Base-by-base conservation (phyloP, 2,888 invertebrate genomes). In the Caenorhabditis doughertyi region DNA sequence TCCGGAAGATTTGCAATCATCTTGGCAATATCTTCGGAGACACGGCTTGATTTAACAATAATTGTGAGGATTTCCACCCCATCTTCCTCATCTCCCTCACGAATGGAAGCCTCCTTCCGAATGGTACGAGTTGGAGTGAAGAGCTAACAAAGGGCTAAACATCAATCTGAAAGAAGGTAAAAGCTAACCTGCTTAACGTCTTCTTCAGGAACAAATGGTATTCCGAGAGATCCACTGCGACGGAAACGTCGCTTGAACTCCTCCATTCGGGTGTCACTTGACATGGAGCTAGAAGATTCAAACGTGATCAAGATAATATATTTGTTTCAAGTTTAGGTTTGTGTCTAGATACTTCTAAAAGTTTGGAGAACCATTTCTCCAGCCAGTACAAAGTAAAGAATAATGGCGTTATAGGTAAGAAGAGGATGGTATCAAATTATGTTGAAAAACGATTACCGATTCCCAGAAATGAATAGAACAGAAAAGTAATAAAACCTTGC, bases 161-260 rank as follows among this genome's bases (percentile, higher is more conserved):
- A 1, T 35, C 9, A 9, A 0, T 56, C 27, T 70, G 13, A 23
- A 16, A 27, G 7, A 27, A 7, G 13, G 3, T n/a, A 32, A 21
- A 5, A 51, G 35, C 67, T 60, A 16, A 84, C 76, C 51, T 84
- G 80, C 49, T 77, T 76, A 23, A 90, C 85, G 44, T 92, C 91
- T 55, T 91, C 89, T 73, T 91, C 91, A 1, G 91, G 90, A 32
- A 91, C 90, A 58, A 91, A 91, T 29, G 91, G 92, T 18, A 91
- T 89, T 29, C 91, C 91, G 27, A 91, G 80, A 39, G 89, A 89
- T 16, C 91, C 91, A 74, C 89, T 90, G 0, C 91, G 89, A 42
- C 92, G 88, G 70, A 91, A 91, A 8, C 90, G 85, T 16, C 89
- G 83, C 53, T 92, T 91, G 83, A 92, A 90, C 35, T 91, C 91